A percentile compares a stretch with the other conserved stretches of the same genome.
Conservation (phyloP, 2,888 invertebrate species). For the Hermaeophaga mercurialis region DNA sequence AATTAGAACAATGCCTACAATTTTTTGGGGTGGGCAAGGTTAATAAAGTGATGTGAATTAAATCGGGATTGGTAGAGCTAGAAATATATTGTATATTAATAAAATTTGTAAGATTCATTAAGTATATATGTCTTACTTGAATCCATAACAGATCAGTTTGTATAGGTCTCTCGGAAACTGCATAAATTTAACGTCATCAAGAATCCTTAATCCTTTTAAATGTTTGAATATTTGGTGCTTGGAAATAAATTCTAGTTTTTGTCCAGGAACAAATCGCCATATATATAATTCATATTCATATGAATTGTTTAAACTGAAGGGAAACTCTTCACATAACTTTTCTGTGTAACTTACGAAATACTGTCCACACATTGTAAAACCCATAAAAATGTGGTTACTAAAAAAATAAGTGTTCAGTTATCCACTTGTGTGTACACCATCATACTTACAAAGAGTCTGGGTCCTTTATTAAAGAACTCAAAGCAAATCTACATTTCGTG, state of each 20-base stretch:
- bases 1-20: slow-evolving; percentile 61
- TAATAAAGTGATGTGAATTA: slow-evolving; percentile 69
- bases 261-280: slow-evolving; percentile 56
- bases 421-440: neutral
- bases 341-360: slow-evolving; percentile 84
- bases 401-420: slow-evolving; percentile 39
- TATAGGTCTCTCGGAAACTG: slow-evolving; percentile 73
- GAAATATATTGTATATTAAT: slow-evolving; percentile 32
- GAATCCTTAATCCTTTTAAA: slow-evolving; percentile 47
- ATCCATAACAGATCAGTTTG: slow-evolving; percentile 71
- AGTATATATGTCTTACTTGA: too few species aligned
- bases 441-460: slow-evolving; percentile 48
- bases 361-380: slow-evolving; percentile 92
- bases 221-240: slow-evolving; percentile 56
- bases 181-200: slow-evolving; percentile 68
- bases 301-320: slow-evolving; percentile 41
- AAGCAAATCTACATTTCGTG: slow-evolving; percentile 51
- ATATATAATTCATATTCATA: slow-evolving; percentile 55
- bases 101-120: slow-evolving; percentile 1
- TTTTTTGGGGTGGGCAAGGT: slow-evolving; percentile 69
- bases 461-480: slow-evolving; percentile 45
- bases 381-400: slow-evolving; percentile 92
- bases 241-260: slow-evolving; percentile 50
- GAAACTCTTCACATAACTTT: slow-evolving; percentile 43
- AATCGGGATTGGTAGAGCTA: slow-evolving; percentile 55